Conservation (phyloP, 2,888 invertebrate species). For the Maniola hyperantus region DNA sequence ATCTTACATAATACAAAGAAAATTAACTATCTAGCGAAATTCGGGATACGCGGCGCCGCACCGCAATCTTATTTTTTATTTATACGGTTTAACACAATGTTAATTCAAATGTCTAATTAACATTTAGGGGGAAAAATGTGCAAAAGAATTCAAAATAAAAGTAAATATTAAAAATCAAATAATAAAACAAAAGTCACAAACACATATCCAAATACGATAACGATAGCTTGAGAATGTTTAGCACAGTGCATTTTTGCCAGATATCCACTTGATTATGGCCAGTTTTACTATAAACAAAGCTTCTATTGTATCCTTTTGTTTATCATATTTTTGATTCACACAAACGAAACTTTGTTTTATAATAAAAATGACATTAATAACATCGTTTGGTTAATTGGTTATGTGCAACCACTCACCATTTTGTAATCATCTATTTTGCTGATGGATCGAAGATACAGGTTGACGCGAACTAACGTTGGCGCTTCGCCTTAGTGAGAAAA, state of each 20-base stretch:
- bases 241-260: constrained; percentile 74
- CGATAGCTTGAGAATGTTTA: constrained; percentile 67
- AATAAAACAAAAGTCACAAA: constrained; percentile 52
- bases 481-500: constrained; percentile 87
- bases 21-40: not conserved
- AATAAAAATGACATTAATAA: constrained; percentile 62
- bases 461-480: constrained; percentile 94
- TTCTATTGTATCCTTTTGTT: constrained; percentile 29
- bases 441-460: constrained; percentile 98
- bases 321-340: not conserved
- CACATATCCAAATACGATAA: constrained; percentile 64
- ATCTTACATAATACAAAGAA: not conserved
- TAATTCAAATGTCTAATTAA: constrained; percentile 34
- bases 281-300: constrained; percentile 74
- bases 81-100: constrained; percentile 16
- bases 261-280: constrained; percentile 57
- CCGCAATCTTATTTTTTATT: constrained; percentile 34
- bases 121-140: constrained; percentile 38
- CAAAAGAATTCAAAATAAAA: constrained; percentile 39
- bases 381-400: constrained; percentile 50
- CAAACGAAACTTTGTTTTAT: constrained; percentile 60
- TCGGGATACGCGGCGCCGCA: constrained; percentile 41
- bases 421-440: constrained; percentile 99
- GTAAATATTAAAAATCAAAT: constrained; percentile 44
- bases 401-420: constrained; percentile 92